Base-by-base conservation (phyloP, 2,113 vertebrate species). In the Bubalus kerabau region DNA sequence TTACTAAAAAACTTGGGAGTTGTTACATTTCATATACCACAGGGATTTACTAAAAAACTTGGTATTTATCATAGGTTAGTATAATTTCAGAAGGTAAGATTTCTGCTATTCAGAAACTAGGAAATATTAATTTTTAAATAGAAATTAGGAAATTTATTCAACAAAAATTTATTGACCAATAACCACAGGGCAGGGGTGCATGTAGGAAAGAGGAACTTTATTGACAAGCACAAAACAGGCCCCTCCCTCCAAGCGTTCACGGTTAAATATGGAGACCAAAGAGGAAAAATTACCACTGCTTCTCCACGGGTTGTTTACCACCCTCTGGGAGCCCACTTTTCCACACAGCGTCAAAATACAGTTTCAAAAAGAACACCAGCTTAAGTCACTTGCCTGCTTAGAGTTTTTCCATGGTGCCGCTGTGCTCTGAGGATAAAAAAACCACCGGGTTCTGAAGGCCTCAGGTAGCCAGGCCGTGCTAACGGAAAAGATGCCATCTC, bases 401-500 rank as follows among this genome's bases (percentile, higher is more conserved):
- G 13, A 92, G 62, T 87, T 43, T 40, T 52, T 56, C 87, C 48
- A 0, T 0, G 3, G 11, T 24, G 89, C 24, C 21, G 2, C 19
- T 5, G 30, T 12, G 4, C 9, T n/a, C 43, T 87, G 85, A 43
- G 10, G 24, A 81, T 24, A 36, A 93, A 43, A 71, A 40, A 48
- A 2, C 30, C 17, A 10, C 9, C 0, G 9, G 30, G 5, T 54
- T 54, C 12, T 2, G 5, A 16, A 12, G 5, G 52, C 57, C 76
- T 40, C 48, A 0, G 0, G 26, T 3, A 7, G 24, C 9, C 9
- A 1, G 0, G 24, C 26, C 0, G 0, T 4, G 0, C 7, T 0
- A 1, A 6, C 11, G 0, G 7, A 0, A 0, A 2, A 6, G 5
- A 4, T 3, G 0, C 5, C 26, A 19, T 24, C 10, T 17, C 7